These are phyloP conservation scores for Heliconius sara DNA, from an alignment of 2,888 invertebrate genomes.

Conservation along the genomic window DNA sequence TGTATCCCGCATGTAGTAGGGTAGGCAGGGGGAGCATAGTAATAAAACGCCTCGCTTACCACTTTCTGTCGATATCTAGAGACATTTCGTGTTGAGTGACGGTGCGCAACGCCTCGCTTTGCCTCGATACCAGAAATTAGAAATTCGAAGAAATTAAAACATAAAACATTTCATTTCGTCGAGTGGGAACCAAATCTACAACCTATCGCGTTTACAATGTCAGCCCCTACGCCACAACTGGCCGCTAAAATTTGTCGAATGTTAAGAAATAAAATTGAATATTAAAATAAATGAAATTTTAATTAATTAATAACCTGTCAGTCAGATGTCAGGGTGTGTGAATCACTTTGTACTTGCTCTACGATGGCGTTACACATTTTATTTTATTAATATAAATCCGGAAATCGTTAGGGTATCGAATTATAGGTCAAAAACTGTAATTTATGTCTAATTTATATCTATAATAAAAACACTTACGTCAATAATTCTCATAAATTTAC, in stretches of 20 bases:
- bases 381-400: background rate
- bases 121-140: no score
- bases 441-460: background rate
- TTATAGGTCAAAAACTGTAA: background rate
- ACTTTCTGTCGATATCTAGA: no score
- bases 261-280: background rate
- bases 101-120: no score
- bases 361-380: background rate
- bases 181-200: no score
- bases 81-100: no score
- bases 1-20: no score
- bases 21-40: background rate
- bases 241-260: background rate
- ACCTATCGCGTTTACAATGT: no score
- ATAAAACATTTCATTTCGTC: no score
- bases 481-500: slow-evolving; percentile 4
- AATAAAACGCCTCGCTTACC: background rate
- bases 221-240: no score
- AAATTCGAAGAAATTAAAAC: no score
- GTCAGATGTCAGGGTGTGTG: background rate
- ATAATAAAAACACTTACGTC: slow-evolving; percentile 2
- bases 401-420: background rate
- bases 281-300: background rate
- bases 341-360: background rate
- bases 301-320: background rate